Evolutionary conservation across 2,797 vertebrate genomes (phyloP).

Genomic region (Rachycentron canadum): DNA sequence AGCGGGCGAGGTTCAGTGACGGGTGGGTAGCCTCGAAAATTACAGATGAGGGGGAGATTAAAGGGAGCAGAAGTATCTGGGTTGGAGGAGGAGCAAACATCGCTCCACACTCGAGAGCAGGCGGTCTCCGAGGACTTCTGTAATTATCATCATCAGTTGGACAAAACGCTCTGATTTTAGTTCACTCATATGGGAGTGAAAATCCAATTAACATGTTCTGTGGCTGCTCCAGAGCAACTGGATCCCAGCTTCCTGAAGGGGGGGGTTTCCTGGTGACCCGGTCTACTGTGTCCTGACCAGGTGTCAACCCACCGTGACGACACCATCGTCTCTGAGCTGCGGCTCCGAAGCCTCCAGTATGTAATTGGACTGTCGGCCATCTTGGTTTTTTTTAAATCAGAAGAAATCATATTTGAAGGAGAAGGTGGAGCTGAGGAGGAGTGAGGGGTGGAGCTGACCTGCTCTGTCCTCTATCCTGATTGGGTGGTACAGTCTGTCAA

Average conservation of each 20-base stretch:
- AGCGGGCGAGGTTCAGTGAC: constrained; percentile 9
- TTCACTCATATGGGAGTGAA: constrained; percentile 16
- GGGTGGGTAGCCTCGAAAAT: constrained; percentile 6
- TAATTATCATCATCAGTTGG: constrained; percentile 45
- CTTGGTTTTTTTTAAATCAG: too few species aligned
- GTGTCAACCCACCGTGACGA: too few species aligned
- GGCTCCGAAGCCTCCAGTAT: too few species aligned
- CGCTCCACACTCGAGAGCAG: not conserved
- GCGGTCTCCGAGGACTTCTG: constrained; percentile 29
- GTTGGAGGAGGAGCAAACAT: constrained; percentile 17
- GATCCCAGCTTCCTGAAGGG: not conserved
- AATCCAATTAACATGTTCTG: constrained; percentile 44
- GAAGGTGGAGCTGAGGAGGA: too few species aligned
- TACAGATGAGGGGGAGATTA: constrained; percentile 2
- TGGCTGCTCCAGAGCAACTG: not conserved
- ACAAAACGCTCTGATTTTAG: constrained; percentile 23
- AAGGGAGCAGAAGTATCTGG: not conserved
- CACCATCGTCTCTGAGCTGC: too few species aligned
- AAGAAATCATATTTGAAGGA: too few species aligned
- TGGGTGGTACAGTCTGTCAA: too few species aligned
- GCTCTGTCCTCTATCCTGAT: too few species aligned
- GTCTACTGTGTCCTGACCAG: too few species aligned
- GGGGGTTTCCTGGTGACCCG: too few species aligned
- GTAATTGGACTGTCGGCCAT: too few species aligned
- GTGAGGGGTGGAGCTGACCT: too few species aligned